Evolutionary conservation across 2,113 vertebrate species (phyloP), one percentile per base, ranked within the genome.

Genomic region (Oreochromis aureus): DNA sequence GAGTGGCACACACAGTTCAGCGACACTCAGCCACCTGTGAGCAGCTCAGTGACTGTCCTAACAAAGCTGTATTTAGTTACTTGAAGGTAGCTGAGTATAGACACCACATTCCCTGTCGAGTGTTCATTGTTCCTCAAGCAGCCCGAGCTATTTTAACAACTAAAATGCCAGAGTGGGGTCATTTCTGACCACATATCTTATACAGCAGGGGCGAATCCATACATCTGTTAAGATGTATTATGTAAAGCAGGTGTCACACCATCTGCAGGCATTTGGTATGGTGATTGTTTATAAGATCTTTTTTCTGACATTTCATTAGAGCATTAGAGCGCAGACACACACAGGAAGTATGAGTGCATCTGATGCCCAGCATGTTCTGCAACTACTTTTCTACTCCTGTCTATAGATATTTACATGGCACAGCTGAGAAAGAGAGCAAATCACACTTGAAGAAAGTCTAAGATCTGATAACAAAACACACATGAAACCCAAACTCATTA

Each of bases 1-100:
- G 95, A 97, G 98, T 7, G 13, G 6, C 39, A 9, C n/a, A 16
- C 44, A 30, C n/a, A 36, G 27, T 22, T 16, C 39, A 58, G 13
- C 10, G 24, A 76, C 24, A 32, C 46, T 36, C 84, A 16, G 19
- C 4, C 59, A 46, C 19, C 1, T 10, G 6, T 80, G 32, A n/a
- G 44, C 16, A 19, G 44, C 46, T 18, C 71, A 32, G 27, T 32
- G 24, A 19, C 71, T 51, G 24, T 7, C 32, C 15, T 19, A 27
- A 46, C 24, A 76, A 48, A 48, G 22, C 22, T 48, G 69, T 76
- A 48, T 46, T 76, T 48, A 76, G 41, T 48, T 76, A 66, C 6
- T 66, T 66, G 41, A 48, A 18, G 9, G n/a, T 16, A 73, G 22
- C 41, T 4, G 24, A 76, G 24, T 76, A 76, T 4, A 76, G 44